phyloP scores from a whole-genome alignment of 2,888 invertebrate species.

The Myathropa florea region DNA sequence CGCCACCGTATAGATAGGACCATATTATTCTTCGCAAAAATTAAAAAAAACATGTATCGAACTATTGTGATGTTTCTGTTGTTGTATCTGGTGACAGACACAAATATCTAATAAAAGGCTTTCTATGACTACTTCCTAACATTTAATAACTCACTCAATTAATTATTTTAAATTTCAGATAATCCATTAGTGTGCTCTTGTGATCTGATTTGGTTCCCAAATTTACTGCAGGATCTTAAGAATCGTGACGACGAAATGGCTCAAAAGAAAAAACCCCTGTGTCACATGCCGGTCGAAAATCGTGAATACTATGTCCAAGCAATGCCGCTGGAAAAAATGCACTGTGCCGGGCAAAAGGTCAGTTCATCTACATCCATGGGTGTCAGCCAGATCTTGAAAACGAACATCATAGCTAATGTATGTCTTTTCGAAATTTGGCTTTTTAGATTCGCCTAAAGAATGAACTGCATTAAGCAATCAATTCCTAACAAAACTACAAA shows the following conservation, averaged over 20 bases:
- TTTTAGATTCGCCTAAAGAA: conserved; percentile 62
- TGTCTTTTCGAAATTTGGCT: conserved; percentile 71
- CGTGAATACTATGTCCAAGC: conserved; percentile 91
- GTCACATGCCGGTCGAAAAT: conserved; percentile 90
- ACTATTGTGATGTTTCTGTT: too few relatives aligned
- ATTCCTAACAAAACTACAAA: conserved; percentile 23
- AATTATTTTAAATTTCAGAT: conserved; percentile 83
- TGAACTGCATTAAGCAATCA: conserved; percentile 56
- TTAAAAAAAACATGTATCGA: too few relatives aligned
- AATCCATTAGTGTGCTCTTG: conserved; percentile 94
- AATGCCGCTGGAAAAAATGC: conserved; percentile 91
- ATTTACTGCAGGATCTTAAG: conserved; percentile 88
- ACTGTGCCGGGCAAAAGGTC: conserved; percentile 86
- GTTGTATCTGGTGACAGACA: too few relatives aligned
- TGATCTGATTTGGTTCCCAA: conserved; percentile 93
- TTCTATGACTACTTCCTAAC: too few relatives aligned
- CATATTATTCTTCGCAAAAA: too few relatives aligned
- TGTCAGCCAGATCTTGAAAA: conserved; percentile 77
- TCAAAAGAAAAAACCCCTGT: conserved; percentile 91
- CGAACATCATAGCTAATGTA: conserved; percentile 75
- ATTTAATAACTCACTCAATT: too few relatives aligned
- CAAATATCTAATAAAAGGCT: too few relatives aligned
- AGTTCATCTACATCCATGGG: conserved; percentile 77
- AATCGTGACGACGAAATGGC: conserved; percentile 94
- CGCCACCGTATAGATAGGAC: too few relatives aligned